Conservation (phyloP, 1,140 invertebrate species). For the Eueides isabella region DNA sequence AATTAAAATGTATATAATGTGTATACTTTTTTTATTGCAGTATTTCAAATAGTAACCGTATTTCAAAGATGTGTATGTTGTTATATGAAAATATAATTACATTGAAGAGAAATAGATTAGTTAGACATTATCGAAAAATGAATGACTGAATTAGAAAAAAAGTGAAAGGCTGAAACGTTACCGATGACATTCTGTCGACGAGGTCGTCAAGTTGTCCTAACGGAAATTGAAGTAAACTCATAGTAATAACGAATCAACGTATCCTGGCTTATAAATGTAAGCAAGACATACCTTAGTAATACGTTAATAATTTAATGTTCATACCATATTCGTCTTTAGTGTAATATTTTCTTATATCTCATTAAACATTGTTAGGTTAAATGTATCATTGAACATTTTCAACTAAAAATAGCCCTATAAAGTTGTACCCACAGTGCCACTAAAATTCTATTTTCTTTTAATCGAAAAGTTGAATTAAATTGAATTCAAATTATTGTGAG, state of each 20-base stretch:
- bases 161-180: slow-evolving; percentile 7
- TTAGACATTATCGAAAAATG: too few relatives aligned
- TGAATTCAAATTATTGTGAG: not conserved
- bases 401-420: not conserved
- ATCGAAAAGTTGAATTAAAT: not conserved
- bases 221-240: slow-evolving; percentile 5
- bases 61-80: too few relatives aligned
- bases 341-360: not conserved
- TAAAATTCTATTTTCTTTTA: too few relatives aligned
- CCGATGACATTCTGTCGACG: not conserved
- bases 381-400: not conserved
- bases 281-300: not conserved
- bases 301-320: not conserved
- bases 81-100: too few relatives aligned
- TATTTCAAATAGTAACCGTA: too few relatives aligned
- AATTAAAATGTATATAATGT: too few relatives aligned
- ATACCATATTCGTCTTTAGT: not conserved
- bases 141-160: not conserved
- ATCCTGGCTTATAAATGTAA: not conserved
- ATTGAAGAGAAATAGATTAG: too few relatives aligned
- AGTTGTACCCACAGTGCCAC: not conserved
- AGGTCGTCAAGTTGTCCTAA: slow-evolving; percentile 13
- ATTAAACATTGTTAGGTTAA: not conserved
- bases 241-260: slow-evolving; percentile 8
- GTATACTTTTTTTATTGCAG: too few relatives aligned